Evolutionary conservation across 2,113 vertebrate species (phyloP), one percentile per base, ranked within the genome.

Genomic region (Notothenia coriiceps): DNA sequence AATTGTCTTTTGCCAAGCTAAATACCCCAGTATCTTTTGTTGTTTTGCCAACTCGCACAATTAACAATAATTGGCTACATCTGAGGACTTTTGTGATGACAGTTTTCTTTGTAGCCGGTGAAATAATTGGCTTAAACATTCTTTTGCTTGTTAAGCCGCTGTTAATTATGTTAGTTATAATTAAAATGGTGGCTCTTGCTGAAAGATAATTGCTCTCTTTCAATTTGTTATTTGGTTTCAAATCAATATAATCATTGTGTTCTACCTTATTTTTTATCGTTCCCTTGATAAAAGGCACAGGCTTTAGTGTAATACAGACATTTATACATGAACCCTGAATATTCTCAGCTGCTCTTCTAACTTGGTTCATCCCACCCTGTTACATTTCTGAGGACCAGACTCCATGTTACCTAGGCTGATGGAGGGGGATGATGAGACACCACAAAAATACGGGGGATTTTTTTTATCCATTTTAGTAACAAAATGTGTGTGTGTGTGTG

Each of bases 321-420:
- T 14, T 35, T 62, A 56, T 56, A 25, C 11, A 46, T 14, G 25
- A 6, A 3, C 62, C 25, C 47, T 15, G 33, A 64, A 14, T 18
- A 1, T 15, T 50, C 40, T 40, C 51, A 43, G 44, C 62, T 6
- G 46, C 9, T 51, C 8, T 51, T 50, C 52, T 29, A 29, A 65
- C 33, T 15, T 12, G 18, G 25, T n/a, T 63, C 74, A 20, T 80
- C 57, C 12, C 25, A 40, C 65, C 59, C 47, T 44, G 72, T 29
- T 20, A 14, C 63, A 55, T 0, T 0, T 74, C 50, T 70, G 68
- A 77, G 25, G 54, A 79, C 70, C 33, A 33, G 47, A 52, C 59
- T 77, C 12, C 10, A 47, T 70, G 54, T 70, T 49, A 46, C 71
- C 61, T 3, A 77, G 77, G 52, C 56, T 57, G 79, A 83, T 81